A percentile compares a stretch with the other conserved stretches of the same genome.
Evolutionary conservation across 2,797 vertebrate species (phyloP).

Genomic region (Cynodonichthys magdalenae): DNA sequence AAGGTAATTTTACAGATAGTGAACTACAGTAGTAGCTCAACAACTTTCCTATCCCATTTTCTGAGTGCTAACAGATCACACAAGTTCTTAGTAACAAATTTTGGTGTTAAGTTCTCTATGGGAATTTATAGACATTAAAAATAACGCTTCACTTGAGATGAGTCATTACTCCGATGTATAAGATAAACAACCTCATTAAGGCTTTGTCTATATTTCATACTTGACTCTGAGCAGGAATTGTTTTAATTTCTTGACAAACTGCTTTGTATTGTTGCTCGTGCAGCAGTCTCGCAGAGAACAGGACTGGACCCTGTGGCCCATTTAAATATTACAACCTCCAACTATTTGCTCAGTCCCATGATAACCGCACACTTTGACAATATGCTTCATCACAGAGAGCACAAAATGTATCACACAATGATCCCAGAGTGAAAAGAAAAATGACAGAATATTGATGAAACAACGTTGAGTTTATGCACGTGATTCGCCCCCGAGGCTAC

Average conservation of each 20-base stretch:
- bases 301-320: conserved; percentile 36
- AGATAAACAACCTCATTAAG: too few relatives aligned
- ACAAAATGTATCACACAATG: conserved; percentile 64
- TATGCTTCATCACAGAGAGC: conserved; percentile 62
- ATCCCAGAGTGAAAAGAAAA: conserved; percentile 57
- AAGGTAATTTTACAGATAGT: too few relatives aligned
- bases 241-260: conserved; percentile 15
- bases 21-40: too few relatives aligned
- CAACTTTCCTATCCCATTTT: too few relatives aligned
- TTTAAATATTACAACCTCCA: conserved; percentile 59
- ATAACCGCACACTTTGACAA: conserved; percentile 49
- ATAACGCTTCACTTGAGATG: not conserved
- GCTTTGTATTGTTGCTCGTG: conserved; percentile 13
- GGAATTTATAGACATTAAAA: too few relatives aligned
- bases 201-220: not conserved
- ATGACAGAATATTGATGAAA: conserved; percentile 80
- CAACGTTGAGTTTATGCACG: conserved; percentile 58
- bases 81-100: too few relatives aligned
- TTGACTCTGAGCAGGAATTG: not conserved
- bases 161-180: not conserved
- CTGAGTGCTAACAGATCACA: too few relatives aligned
- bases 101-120: too few relatives aligned
- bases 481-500: conserved; percentile 64
- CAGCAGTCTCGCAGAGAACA: conserved; percentile 33
- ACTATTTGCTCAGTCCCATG: conserved; percentile 57